phyloP scores from a whole-genome alignment of 2,888 invertebrate species.

The Andrena bicolor region DNA sequence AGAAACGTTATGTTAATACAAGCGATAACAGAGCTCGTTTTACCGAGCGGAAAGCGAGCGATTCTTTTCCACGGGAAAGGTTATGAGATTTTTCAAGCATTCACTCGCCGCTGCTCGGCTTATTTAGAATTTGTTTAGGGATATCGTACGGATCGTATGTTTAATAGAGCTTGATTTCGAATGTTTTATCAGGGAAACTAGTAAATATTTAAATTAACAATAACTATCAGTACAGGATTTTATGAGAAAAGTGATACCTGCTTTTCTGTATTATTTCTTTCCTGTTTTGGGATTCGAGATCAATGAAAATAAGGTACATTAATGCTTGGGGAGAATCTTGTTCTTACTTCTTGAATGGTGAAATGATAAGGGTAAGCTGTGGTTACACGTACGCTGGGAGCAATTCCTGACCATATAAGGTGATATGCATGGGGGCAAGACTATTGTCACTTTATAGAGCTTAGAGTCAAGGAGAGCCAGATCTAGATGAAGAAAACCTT shows the following conservation, averaged over 20 bases:
- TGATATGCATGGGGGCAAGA: slow-evolving; percentile 37
- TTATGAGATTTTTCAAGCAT: neutral
- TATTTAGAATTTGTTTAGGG: neutral
- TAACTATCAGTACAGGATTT: neutral
- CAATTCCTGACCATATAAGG: slow-evolving; percentile 58
- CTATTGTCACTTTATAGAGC: slow-evolving; percentile 33
- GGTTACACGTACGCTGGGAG: slow-evolving; percentile 16
- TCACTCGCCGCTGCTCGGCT: neutral
- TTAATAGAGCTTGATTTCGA: neutral
- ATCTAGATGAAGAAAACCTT: slow-evolving; percentile 51
- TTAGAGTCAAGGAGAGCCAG: slow-evolving; percentile 68
- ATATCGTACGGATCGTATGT: neutral
- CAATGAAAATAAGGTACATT: neutral
- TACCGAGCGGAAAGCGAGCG: neutral
- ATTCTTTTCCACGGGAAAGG: neutral
- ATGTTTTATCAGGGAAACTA: neutral
- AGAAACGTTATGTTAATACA: slow-evolving; percentile 27
- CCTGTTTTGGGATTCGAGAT: neutral
- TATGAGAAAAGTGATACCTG: neutral
- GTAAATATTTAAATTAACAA: neutral
- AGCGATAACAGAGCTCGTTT: neutral
- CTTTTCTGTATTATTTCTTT: neutral
- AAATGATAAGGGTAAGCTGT: neutral
- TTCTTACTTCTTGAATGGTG: slow-evolving; percentile 5
- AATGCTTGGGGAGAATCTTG: neutral